phyloP scores from a whole-genome alignment of 1,140 invertebrate species.

The Helicoverpa armigera region DNA sequence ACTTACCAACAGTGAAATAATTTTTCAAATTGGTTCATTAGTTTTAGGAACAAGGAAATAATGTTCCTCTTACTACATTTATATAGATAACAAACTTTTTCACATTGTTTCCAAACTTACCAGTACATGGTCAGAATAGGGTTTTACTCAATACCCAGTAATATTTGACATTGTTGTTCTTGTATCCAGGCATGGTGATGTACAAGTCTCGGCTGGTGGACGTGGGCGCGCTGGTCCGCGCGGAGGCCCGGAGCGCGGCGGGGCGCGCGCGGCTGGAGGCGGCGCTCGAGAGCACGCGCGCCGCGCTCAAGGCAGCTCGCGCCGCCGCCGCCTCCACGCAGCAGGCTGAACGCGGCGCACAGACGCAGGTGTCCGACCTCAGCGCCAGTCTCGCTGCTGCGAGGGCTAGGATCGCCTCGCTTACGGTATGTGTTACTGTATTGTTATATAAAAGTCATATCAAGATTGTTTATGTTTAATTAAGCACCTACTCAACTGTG shows the following conservation, averaged over 20 bases:
- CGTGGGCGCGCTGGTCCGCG: conserved; percentile 70
- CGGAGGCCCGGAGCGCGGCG: conserved; percentile 59
- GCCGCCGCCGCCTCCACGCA: conserved; percentile 71
- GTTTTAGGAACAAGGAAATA: too few relatives aligned
- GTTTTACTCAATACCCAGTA: too few relatives aligned
- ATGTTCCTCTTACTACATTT: too few relatives aligned
- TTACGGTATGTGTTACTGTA: conserved; percentile 60
- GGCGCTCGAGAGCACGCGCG: conserved; percentile 62
- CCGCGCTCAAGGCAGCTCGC: conserved; percentile 62
- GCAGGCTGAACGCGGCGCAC: conserved; percentile 74
- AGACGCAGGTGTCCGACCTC: conserved; percentile 67
- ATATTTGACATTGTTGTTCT: neutral
- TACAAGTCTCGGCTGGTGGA: conserved; percentile 76
- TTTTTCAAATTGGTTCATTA: too few relatives aligned
- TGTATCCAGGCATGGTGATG: conserved; percentile 68
- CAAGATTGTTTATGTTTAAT: too few relatives aligned
- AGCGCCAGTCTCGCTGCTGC: conserved; percentile 66
- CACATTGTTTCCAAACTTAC: too few relatives aligned
- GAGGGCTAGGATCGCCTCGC: conserved; percentile 67
- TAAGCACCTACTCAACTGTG: too few relatives aligned
- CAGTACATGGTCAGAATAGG: too few relatives aligned
- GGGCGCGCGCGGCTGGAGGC: conserved; percentile 64
- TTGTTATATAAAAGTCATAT: too few relatives aligned
- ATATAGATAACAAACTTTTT: too few relatives aligned
- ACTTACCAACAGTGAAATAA: too few relatives aligned